Evolutionary conservation across 37 sponge, comb jelly and placozoan species (phyloP).

Genomic region (Haliclona indistincta): DNA sequence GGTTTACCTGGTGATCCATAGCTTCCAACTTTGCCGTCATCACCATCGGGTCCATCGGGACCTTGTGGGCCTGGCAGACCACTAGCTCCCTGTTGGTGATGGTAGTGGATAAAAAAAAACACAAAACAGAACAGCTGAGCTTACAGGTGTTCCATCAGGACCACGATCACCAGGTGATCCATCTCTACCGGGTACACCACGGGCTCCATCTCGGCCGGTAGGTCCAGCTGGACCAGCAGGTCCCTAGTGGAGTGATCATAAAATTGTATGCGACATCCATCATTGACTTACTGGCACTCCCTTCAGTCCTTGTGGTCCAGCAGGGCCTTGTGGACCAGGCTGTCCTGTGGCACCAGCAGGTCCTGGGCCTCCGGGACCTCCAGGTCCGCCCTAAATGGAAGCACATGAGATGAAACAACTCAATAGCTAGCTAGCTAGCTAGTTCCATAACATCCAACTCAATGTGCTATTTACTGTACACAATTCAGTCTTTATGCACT

Average conservation of each 20-base stretch:
- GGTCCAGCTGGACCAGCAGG: constrained; percentile 40
- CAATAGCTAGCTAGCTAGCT: background rate
- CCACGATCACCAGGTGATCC: constrained; percentile 58
- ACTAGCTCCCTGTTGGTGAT: background rate
- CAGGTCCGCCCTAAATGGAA: constrained; percentile 21
- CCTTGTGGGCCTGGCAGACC: constrained; percentile 58
- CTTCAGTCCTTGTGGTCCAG: background rate
- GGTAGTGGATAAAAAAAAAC: background rate
- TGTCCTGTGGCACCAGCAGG: constrained; percentile 29
- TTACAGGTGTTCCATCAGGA: constrained; percentile 58
- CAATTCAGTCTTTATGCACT: constrained; percentile 1
- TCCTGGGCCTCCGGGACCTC: constrained; percentile 24
- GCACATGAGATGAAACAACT: background rate
- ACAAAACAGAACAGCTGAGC: background rate
- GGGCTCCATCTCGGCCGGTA: constrained; percentile 42
- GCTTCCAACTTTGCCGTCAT: constrained; percentile 13
- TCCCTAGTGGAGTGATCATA: constrained; percentile 17
- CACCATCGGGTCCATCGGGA: constrained; percentile 46
- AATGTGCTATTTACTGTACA: background rate
- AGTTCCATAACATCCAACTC: background rate
- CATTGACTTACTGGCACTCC: background rate
- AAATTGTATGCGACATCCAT: background rate
- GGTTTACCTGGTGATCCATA: constrained; percentile 11
- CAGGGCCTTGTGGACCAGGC: constrained; percentile 31
- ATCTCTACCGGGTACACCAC: constrained; percentile 34